Evolutionary conservation across 2,113 vertebrate genomes (phyloP).

Genomic region (Vulpes ferrilata): DNA sequence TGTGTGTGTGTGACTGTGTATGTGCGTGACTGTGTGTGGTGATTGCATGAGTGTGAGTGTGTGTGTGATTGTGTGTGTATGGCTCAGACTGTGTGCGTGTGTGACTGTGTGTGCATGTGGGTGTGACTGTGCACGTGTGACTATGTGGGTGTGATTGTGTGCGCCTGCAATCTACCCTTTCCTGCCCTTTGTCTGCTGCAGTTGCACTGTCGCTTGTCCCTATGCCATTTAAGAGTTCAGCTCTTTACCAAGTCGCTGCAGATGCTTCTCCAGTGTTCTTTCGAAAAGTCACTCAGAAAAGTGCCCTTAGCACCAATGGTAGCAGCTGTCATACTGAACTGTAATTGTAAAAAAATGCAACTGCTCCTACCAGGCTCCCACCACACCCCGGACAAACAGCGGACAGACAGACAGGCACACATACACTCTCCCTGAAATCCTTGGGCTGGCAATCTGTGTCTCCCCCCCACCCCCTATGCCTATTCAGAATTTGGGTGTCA

Average conservation of each 20-base stretch:
- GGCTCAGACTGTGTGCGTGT: too few relatives aligned
- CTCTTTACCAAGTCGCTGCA: fast-evolving
- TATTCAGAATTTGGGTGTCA: neutral
- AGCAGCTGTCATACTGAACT: neutral
- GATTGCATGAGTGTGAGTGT: neutral
- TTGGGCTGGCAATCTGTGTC: fast-evolving
- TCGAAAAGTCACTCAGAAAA: neutral
- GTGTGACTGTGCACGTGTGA: too few relatives aligned
- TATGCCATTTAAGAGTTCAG: fast-evolving
- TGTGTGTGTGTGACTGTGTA: too few relatives aligned
- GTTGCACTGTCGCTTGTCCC: too few relatives aligned
- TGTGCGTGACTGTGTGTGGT: too few relatives aligned
- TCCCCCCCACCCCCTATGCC: neutral
- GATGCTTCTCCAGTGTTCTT: neutral
- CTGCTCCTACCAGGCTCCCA: too few relatives aligned
- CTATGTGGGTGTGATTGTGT: too few relatives aligned
- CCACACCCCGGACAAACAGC: neutral
- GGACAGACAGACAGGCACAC: neutral
- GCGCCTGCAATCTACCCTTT: neutral
- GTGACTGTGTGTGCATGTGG: too few relatives aligned
- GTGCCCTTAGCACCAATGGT: fast-evolving
- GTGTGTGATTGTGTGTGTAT: too few relatives aligned
- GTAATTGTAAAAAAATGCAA: neutral
- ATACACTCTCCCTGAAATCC: fast-evolving
- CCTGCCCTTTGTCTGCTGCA: fast-evolving